Conservation (phyloP, 2,888 invertebrate genomes). For the Ceriagrion tenellum region DNA sequence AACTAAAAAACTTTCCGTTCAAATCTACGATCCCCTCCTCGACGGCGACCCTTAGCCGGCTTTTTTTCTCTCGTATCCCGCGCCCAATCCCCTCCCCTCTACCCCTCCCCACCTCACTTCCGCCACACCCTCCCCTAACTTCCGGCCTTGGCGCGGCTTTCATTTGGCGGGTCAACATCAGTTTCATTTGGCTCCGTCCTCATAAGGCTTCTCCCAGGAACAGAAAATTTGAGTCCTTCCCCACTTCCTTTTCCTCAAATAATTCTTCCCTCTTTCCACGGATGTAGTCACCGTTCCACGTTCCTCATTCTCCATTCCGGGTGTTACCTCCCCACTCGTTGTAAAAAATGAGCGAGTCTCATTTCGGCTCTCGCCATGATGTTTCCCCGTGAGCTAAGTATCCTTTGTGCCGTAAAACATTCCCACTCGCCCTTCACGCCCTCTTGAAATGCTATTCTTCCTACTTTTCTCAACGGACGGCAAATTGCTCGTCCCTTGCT, state of each 20-base stretch:
- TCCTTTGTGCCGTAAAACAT: no score
- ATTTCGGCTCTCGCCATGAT: no score
- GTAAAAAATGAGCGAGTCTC: background rate
- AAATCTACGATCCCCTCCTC: background rate
- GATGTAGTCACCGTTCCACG: background rate
- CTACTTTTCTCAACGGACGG: no score
- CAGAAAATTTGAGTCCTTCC: background rate
- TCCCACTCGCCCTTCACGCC: no score
- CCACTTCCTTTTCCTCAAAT: background rate
- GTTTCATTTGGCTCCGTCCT: background rate
- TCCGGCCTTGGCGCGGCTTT: background rate
- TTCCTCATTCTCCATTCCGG: background rate
- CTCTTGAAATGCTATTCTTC: no score
- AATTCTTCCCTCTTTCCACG: background rate
- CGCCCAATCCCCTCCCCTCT: background rate
- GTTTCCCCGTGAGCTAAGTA: no score
- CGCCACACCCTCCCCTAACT: background rate
- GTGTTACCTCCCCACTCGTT: no score
- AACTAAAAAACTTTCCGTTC: background rate
- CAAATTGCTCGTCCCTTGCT: no score
- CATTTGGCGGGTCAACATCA: background rate
- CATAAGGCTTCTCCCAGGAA: background rate
- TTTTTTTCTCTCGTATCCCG: background rate
- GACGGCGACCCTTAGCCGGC: background rate
- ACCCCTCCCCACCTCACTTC: background rate